Evolutionary conservation across 2,797 vertebrate genomes (phyloP), one percentile per base, ranked within the genome.

Genomic region (Vultur gryphus): DNA sequence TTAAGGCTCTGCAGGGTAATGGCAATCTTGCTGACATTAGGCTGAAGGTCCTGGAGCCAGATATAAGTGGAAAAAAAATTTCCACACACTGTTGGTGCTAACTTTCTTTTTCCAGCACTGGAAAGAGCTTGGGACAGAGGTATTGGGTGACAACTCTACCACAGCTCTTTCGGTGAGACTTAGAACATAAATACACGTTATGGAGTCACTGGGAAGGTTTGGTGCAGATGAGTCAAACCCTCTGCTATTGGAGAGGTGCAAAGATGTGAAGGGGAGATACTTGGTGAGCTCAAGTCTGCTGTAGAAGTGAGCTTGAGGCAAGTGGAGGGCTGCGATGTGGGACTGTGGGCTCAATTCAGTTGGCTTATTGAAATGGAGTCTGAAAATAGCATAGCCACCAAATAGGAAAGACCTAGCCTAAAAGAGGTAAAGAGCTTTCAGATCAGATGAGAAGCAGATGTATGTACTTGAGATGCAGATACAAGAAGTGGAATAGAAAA

Each of bases 81-180:
- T 51, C 43, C 3, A 2, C 41, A 15, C 3, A 1, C 1, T 1
- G 13, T 58, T 48, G 0, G 0, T 82, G 19, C 35, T 51, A 62
- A 24, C 58, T 84, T 73, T 43, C 3, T 51, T 69, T 83, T 69
- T 51, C 33, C 14, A 48, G 26, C 16, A 12, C 6, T 49, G 49
- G n/a, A 35, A 82, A n/a, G 66, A 79, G 14, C 0, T 37, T 49
- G 54, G 7, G 51, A 24, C 16, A 41, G 49, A 64, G 6, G 2
- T 72, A 9, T 39, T 1, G 2, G 25, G 21, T 70, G 43, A 29
- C 20, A 41, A 4, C 2, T 5, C 10, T 58, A 7, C 15, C 4
- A 6, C 29, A 20, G 16, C 5, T 77, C 25, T 88, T 90, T 59
- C 67, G 52, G 13, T 48, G 69, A 77, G n/a, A 12, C 7, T 52